Conservation (phyloP, 2,797 vertebrate genomes). For the Hydrophis major region DNA sequence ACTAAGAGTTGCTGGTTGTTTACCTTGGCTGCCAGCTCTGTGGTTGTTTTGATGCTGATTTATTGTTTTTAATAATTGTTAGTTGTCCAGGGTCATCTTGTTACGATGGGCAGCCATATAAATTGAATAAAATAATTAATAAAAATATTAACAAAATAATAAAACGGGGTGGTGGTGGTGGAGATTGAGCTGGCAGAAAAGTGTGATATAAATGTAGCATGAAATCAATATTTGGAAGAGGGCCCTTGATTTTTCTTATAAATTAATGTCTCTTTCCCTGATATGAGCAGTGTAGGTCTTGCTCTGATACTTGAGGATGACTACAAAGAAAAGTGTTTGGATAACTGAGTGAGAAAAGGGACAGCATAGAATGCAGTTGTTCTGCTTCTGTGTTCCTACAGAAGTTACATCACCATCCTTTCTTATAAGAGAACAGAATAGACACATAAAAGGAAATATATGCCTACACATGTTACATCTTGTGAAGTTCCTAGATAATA, state of each 20-base stretch:
- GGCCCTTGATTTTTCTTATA: background rate
- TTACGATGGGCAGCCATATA: background rate
- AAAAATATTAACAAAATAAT: background rate
- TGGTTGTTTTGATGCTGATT: background rate
- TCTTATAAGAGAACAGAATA: background rate
- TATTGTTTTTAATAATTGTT: background rate
- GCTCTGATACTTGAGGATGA: background rate
- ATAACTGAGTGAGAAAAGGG: background rate
- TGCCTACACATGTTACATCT: background rate
- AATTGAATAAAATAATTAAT: background rate
- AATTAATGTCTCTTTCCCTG: background rate
- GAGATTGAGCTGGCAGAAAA: background rate
- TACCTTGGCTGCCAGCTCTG: background rate
- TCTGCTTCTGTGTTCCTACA: background rate
- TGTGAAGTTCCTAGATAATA: background rate
- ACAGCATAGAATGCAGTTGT: background rate
- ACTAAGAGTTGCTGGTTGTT: background rate
- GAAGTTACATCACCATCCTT: background rate
- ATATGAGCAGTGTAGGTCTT: background rate
- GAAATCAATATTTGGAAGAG: background rate
- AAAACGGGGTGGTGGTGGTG: background rate
- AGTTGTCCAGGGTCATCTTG: background rate
- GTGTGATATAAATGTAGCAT: background rate
- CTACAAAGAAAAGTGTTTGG: background rate
- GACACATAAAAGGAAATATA: background rate